Evolutionary conservation across 2,888 invertebrate species (phyloP).

Genomic region (Drosophila subquinaria): DNA sequence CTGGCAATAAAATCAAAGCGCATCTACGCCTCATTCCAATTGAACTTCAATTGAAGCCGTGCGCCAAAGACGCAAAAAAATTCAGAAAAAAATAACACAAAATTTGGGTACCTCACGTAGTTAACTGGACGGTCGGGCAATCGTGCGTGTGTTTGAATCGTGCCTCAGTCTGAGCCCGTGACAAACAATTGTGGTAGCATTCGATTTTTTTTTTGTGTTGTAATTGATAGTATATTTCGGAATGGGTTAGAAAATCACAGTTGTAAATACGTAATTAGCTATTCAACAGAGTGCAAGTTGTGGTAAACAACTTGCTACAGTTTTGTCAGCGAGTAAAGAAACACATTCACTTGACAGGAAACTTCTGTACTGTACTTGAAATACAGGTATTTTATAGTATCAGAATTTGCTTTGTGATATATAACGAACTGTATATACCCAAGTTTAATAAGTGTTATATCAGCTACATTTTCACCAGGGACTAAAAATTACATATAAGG

Average conservation of each 20-base stretch:
- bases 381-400: not conserved
- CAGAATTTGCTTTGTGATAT: too few relatives aligned
- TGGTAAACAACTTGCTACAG: not conserved
- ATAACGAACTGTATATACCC: too few relatives aligned
- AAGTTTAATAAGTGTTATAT: too few relatives aligned
- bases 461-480: too few relatives aligned
- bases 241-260: conserved; percentile 15
- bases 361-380: not conserved
- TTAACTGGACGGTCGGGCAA: conserved; percentile 19
- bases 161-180: conserved; percentile 38
- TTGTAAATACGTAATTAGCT: not conserved
- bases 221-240: conserved; percentile 51
- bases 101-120: conserved; percentile 58
- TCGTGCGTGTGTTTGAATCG: conserved; percentile 53
- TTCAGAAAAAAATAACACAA: not conserved
- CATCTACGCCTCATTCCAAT: conserved; percentile 59
- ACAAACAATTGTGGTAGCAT: conserved; percentile 35
- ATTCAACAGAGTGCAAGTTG: conserved; percentile 13
- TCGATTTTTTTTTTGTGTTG: conserved; percentile 30
- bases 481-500: too few relatives aligned
- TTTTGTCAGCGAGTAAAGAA: not conserved
- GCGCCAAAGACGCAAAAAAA: conserved; percentile 16
- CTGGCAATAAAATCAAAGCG: conserved; percentile 79
- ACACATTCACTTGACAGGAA: not conserved
- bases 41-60: conserved; percentile 79